phyloP scores from a whole-genome alignment of 1,140 invertebrate species.

The Drosophila pruinosa region DNA sequence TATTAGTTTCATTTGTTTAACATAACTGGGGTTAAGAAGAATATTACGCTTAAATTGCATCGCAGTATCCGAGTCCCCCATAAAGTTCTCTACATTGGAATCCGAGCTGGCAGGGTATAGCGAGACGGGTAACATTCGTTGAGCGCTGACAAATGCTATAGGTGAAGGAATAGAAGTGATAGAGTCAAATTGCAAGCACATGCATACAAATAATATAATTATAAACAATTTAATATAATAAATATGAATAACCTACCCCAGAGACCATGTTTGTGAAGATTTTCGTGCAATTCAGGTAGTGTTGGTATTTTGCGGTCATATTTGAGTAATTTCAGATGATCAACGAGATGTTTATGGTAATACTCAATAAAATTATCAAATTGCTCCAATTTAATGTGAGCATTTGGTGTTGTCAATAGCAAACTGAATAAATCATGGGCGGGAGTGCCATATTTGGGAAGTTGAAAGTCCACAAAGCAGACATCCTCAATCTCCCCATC shows the following conservation, averaged over 20 bases:
- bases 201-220: not conserved
- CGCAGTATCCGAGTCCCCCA: constrained; percentile 58
- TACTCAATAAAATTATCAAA: constrained; percentile 75
- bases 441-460: constrained; percentile 72
- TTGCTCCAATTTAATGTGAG: constrained; percentile 56
- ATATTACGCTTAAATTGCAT: constrained; percentile 59
- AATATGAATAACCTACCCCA: constrained; percentile 55
- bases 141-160: constrained; percentile 62
- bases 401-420: constrained; percentile 59
- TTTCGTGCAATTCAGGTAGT: constrained; percentile 52
- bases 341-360: constrained; percentile 62
- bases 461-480: constrained; percentile 83
- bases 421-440: constrained; percentile 80
- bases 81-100: constrained; percentile 60
- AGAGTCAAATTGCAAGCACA: not conserved
- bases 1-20: constrained; percentile 61
- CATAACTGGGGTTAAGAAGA: constrained; percentile 59
- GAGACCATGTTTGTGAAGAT: constrained; percentile 54
- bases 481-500: constrained; percentile 47
- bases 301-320: constrained; percentile 54
- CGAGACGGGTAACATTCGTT: constrained; percentile 62
- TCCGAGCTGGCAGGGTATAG: constrained; percentile 51
- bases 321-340: constrained; percentile 52
- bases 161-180: not conserved
- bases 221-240: too few relatives aligned